A percentile compares a stretch with the other conserved stretches of the same genome.
Evolutionary conservation across 2,113 vertebrate genomes (phyloP).

Genomic region (Recurvirostra avosetta): DNA sequence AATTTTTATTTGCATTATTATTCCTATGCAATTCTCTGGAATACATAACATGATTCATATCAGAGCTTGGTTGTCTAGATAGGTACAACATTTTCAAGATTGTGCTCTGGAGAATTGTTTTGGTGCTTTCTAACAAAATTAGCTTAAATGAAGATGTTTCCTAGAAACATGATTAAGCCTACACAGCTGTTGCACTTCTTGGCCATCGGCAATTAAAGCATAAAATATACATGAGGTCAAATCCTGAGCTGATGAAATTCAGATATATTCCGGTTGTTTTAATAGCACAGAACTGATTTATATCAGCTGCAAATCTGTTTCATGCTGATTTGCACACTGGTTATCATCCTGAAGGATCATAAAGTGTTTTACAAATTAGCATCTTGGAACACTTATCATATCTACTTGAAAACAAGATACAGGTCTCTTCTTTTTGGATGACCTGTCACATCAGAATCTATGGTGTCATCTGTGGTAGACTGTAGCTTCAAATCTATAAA

Average conservation of each 20-base stretch:
- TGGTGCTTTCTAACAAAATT: neutral
- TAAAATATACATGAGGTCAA: neutral
- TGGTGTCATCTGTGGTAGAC: neutral
- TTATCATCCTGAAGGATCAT: neutral
- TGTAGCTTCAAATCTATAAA: neutral
- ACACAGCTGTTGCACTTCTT: neutral
- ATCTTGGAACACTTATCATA: neutral
- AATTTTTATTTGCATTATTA: neutral
- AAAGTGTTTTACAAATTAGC: neutral
- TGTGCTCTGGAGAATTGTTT: neutral
- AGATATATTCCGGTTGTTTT: neutral
- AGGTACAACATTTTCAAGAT: neutral
- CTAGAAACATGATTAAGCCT: neutral
- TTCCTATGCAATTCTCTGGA: neutral
- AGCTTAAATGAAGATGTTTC: slow-evolving; percentile 2
- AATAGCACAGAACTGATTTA: neutral
- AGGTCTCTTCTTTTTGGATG: neutral
- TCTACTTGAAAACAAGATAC: neutral
- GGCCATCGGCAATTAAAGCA: neutral
- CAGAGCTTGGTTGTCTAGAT: neutral
- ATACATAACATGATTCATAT: neutral
- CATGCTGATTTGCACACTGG: neutral
- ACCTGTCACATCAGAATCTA: neutral
- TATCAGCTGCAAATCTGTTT: neutral
- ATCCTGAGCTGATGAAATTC: neutral